Percentiles rank a stretch among this genome's conserved stretches.
Conservation (phyloP, 1,140 invertebrate genomes). For the Copidosoma floridanum region DNA sequence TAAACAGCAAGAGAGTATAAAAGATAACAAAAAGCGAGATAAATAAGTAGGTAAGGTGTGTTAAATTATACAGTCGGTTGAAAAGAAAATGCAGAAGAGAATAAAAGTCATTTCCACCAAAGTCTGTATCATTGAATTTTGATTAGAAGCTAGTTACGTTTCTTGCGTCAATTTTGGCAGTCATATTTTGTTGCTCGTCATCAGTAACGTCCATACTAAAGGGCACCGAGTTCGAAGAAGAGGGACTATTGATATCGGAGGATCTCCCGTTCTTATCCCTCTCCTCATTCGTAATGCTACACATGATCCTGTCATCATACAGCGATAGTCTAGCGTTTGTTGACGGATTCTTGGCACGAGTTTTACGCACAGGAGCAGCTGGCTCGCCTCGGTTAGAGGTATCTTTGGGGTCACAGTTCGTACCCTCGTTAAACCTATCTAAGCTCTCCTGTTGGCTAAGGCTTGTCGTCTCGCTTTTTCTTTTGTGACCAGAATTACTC, state of each 20-base stretch:
- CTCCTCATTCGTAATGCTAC: slow-evolving; percentile 52
- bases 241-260: not conserved
- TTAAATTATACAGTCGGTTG: not conserved
- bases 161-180: slow-evolving; percentile 50
- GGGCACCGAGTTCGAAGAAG: slow-evolving; percentile 45
- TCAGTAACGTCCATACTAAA: slow-evolving; percentile 47
- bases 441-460: slow-evolving; percentile 50
- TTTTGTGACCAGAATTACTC: too few relatives aligned
- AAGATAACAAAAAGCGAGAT: not conserved
- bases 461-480: slow-evolving; percentile 37
- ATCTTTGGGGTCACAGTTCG: slow-evolving; percentile 62
- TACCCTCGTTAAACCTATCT: slow-evolving; percentile 72
- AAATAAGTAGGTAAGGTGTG: not conserved
- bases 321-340: slow-evolving; percentile 69
- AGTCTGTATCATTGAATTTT: slow-evolving; percentile 41
- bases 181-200: slow-evolving; percentile 44
- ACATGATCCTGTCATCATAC: slow-evolving; percentile 86
- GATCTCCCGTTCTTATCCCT: slow-evolving; percentile 36
- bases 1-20: not conserved
- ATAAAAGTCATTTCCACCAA: slow-evolving; percentile 1
- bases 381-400: slow-evolving; percentile 73
- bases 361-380: slow-evolving; percentile 70
- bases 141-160: slow-evolving; percentile 48
- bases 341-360: slow-evolving; percentile 56
- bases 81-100: not conserved